These are phyloP conservation scores for human DNA, from an alignment of 2,113 vertebrate species.

Conservation along the genomic window GRCh38 chr22:42954501-42955000, in stretches of 20 bases:
- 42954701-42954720: not conserved
- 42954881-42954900: not conserved
- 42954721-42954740: not conserved
- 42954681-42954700: not conserved
- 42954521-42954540: too few relatives aligned
- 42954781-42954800: not conserved
- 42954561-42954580: too few relatives aligned
- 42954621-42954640: not conserved
- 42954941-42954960: not conserved
- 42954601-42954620: too few relatives aligned
- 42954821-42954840: not conserved
- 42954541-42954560: too few relatives aligned
- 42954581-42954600: too few relatives aligned
- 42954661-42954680: not conserved
- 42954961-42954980: not conserved
- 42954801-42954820: not conserved
- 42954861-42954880: not conserved
- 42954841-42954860: not conserved
- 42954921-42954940: too few relatives aligned
- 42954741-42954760: not conserved
- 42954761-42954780: not conserved
- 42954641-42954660: not conserved
- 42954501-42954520: too few relatives aligned
- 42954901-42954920: accelerated
- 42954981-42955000: not conserved